Evolutionary conservation across 2,888 invertebrate species (phyloP).

Genomic region (Ligdia adustata): DNA sequence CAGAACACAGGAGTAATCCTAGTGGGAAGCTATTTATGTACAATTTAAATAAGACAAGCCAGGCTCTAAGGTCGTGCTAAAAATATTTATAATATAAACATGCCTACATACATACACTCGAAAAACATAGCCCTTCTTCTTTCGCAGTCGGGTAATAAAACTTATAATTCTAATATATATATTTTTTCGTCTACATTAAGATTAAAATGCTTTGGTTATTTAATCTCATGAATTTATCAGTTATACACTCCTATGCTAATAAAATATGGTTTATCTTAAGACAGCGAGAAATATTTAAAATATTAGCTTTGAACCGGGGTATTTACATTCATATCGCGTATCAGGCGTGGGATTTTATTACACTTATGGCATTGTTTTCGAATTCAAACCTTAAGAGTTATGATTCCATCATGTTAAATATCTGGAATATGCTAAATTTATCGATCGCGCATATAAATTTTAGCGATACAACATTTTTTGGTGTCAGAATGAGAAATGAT

Average conservation of each 20-base stretch:
- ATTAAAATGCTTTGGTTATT: no score
- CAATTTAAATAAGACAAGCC: no score
- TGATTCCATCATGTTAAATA: conserved; percentile 18
- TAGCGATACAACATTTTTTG: not conserved
- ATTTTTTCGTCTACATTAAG: no score
- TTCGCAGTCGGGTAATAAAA: no score
- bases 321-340: conserved; percentile 23
- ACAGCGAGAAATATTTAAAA: conserved; percentile 5
- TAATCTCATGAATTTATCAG: conserved; percentile 1
- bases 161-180: no score
- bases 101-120: no score
- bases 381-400: conserved; percentile 16
- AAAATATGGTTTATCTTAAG: conserved; percentile 8
- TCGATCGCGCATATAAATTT: conserved; percentile 7
- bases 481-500: conserved; percentile 4
- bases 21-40: no score
- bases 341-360: conserved; percentile 19
- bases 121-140: no score
- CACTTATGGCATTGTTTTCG: conserved; percentile 17
- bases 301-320: conserved; percentile 1
- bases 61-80: no score
- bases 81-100: no score
- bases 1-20: no score
- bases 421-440: conserved; percentile 21
- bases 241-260: conserved; percentile 6